Conservation (phyloP, 1,140 invertebrate species). For the Orussus abietinus region DNA sequence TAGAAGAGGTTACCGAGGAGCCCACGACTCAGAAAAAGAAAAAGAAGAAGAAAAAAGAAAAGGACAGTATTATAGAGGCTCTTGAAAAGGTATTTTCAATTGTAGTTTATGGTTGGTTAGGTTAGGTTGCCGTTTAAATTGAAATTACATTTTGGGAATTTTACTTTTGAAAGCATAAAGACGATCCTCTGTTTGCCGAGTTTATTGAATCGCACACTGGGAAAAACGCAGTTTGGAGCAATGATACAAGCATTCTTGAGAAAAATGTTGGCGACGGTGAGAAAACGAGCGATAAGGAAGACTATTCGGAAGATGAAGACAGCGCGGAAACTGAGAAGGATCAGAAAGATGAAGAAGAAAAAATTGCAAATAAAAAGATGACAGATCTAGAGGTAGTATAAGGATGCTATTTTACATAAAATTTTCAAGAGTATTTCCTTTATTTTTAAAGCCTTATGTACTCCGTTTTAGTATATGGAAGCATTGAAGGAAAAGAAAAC, state of each 20-base stretch:
- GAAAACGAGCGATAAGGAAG: slow-evolving; percentile 20
- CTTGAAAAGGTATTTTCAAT: slow-evolving; percentile 58
- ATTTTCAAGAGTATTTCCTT: neutral
- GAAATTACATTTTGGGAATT: slow-evolving; percentile 10
- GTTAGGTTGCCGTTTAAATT: no score
- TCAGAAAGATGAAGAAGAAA: slow-evolving; percentile 40
- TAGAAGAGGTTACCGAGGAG: no score
- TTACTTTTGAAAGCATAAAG: slow-evolving; percentile 61
- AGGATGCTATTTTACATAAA: slow-evolving; percentile 17
- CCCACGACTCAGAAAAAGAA: slow-evolving; percentile 17
- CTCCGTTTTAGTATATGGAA: slow-evolving; percentile 59
- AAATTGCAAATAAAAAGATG: slow-evolving; percentile 63
- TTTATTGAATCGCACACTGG: slow-evolving; percentile 73
- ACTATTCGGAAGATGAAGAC: slow-evolving; percentile 34
- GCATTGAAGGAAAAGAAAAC: slow-evolving; percentile 43
- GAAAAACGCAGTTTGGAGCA: slow-evolving; percentile 65
- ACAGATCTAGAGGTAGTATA: slow-evolving; percentile 67
- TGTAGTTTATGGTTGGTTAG: no score
- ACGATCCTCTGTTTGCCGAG: slow-evolving; percentile 86
- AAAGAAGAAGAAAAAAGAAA: slow-evolving; percentile 39
- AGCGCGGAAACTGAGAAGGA: slow-evolving; percentile 45
- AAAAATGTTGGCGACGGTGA: slow-evolving; percentile 11
- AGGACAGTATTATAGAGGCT: slow-evolving; percentile 58
- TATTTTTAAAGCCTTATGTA: slow-evolving; percentile 2
- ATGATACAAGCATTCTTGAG: slow-evolving; percentile 56